Evolutionary conservation across 2,113 vertebrate species (phyloP), one percentile per base, ranked within the genome.

Genomic region (Alosa alosa): DNA sequence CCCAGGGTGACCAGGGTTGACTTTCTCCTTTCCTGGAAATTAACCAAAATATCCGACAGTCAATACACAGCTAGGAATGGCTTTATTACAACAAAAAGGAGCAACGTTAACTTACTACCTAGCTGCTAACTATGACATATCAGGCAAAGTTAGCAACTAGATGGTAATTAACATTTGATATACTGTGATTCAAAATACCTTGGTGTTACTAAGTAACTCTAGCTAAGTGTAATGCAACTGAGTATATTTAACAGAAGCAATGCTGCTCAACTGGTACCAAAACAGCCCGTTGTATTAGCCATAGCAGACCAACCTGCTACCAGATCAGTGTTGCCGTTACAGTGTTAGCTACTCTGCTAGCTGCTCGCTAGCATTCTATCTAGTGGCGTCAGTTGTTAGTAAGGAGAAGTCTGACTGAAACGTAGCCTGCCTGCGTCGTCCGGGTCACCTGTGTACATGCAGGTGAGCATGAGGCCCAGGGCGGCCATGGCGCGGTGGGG

Each of bases 401-500:
- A 10, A 45, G 22, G 84, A 78, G 85, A 89, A 86, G 84, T 49
- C 84, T 81, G 88, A 86, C 87, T 89, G 86, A 87, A 86, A 87
- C 87, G 86, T 88, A 82, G 84, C 86, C 85, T 87, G 90, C 87
- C 87, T 89, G 88, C 84, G 83, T 87, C 86, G 86, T 52, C 15
- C 41, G 81, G 50, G 90, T 91, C 94, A 99, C 98, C 98, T 90
- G 97, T 99, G 93, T 99, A 99, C 98, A 99, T 99, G 96, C 98
- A 99, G 89, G 98, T 99, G 85, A 99, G 96, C 98, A 99, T 99
- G 89, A 99, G 95, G 81, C 98, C 98, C 85, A 99, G 94, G 7
- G 98, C 98, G 0, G 98, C 97, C 98, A 99, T 98, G 57, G 98
- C 97, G 90, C 98, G 93, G 93, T 99, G 98, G 0, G 98, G 98